Percentiles rank a stretch among this genome's conserved stretches.
Evolutionary conservation across 2,888 invertebrate species (phyloP).

Genomic region (Nezara viridula): DNA sequence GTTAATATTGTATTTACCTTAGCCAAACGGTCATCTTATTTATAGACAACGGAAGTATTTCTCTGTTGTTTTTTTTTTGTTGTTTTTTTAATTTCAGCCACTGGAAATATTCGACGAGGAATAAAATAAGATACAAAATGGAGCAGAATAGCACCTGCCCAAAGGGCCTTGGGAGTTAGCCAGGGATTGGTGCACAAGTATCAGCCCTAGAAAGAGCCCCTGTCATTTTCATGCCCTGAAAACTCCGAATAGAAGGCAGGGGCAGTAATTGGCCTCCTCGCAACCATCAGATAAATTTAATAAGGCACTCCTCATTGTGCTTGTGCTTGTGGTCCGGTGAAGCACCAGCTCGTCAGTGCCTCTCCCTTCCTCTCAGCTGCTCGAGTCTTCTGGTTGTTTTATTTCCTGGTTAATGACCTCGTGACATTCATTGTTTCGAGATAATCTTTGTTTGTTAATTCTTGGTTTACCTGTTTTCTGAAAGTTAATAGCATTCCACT

Average conservation of each 20-base stretch:
- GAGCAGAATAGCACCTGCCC: background rate
- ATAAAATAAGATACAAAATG: background rate
- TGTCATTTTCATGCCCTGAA: constrained; percentile 46
- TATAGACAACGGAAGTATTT: too few relatives aligned
- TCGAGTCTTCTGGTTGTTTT: background rate
- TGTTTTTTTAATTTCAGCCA: too few relatives aligned
- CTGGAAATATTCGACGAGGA: background rate
- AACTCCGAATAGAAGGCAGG: constrained; percentile 30
- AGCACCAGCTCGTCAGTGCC: background rate
- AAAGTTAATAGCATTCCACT: too few relatives aligned
- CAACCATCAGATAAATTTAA: constrained; percentile 45
- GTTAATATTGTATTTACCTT: too few relatives aligned
- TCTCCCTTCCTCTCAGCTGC: background rate
- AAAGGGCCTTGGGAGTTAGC: background rate
- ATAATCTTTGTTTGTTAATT: background rate
- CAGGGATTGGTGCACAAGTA: background rate
- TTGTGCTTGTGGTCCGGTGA: background rate
- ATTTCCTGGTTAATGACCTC: background rate
- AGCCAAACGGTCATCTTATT: too few relatives aligned
- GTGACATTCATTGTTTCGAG: background rate
- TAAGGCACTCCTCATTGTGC: background rate
- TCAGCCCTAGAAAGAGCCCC: background rate
- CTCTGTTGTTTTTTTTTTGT: too few relatives aligned
- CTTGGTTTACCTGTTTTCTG: background rate
- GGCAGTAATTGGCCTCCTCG: background rate